Conservation (phyloP, 2,113 vertebrate species). For the Podocnemis expansa region DNA sequence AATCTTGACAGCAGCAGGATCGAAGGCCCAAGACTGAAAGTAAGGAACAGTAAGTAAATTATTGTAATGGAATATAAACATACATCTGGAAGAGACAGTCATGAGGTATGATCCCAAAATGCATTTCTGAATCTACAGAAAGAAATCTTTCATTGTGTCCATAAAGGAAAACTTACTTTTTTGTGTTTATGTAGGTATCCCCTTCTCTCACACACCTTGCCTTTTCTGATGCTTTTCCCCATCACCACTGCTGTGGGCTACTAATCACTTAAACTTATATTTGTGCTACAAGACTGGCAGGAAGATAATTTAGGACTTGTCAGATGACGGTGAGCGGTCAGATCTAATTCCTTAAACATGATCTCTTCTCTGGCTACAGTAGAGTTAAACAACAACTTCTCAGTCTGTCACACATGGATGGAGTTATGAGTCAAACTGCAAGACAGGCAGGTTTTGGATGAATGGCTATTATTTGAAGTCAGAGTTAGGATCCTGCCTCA, state of each 20-base stretch:
- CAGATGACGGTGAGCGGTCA: background rate
- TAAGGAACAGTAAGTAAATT: background rate
- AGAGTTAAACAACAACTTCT: background rate
- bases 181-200: background rate
- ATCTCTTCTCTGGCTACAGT: background rate
- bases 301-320: background rate
- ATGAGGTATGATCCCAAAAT: background rate
- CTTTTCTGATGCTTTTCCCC: background rate
- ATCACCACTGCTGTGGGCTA: background rate
- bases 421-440: background rate
- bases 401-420: background rate
- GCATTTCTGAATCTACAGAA: background rate
- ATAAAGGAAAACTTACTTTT: background rate
- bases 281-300: background rate
- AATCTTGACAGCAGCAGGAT: background rate
- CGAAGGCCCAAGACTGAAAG: background rate
- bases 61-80: background rate
- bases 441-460: background rate
- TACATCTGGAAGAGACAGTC: background rate
- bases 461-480: background rate
- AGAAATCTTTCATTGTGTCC: background rate
- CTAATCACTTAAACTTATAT: background rate
- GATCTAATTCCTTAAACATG: background rate
- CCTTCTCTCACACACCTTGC: background rate
- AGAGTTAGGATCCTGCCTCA: too few relatives aligned